Base-by-base conservation (phyloP, 2,888 invertebrate species). In the Acanthosepion lycidas region DNA sequence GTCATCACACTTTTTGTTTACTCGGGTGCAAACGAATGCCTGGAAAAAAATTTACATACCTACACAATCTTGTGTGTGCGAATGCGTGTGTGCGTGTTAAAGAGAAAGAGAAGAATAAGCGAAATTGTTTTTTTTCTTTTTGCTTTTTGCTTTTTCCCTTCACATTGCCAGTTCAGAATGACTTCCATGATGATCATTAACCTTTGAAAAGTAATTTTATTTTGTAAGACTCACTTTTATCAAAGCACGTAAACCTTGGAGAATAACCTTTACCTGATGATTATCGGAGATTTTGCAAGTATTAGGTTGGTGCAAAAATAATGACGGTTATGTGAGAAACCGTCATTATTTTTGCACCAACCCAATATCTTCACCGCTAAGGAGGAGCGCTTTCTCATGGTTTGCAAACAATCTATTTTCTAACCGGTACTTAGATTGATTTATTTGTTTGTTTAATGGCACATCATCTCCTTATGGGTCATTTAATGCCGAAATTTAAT, bases 181-280 rank as follows among this genome's bases (percentile, higher is more conserved):
- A 78, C n/a, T 78, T 78, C 18, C n/a, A 33, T 78, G 78, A 78
- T 78, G 33, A n/a, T 78, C 78, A 78, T 78, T 78, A 78, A 78
- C 78, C 78, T 78, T 78, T 78, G 78, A 78, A 78, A 5, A n/a
- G 78, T 78, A 78, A 78, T 78, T 78, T 78, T 78, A 78, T 78
- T 78, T 78, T n/a, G 78, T n/a, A n/a, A 78, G n/a, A n/a, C 23
- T 78, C 78, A 78, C 15, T 78, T 78, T 33, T 28, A 78, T 78
- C 78, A 78, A 78, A 78, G 78, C 78, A n/a, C 78, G n/a, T 78
- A n/a, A 33, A 33, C n/a, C n/a, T 59, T 20, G 23, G 59, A n/a
- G n/a, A 78, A n/a, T 78, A 78, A 78, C 78, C 78, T 78, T 78
- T 78, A 78, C 78, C 78, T 33, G 15, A 15, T 15, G 78, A 78